Evolutionary conservation across 1,140 invertebrate species (phyloP).

Genomic region (Branchinecta lynchi): DNA sequence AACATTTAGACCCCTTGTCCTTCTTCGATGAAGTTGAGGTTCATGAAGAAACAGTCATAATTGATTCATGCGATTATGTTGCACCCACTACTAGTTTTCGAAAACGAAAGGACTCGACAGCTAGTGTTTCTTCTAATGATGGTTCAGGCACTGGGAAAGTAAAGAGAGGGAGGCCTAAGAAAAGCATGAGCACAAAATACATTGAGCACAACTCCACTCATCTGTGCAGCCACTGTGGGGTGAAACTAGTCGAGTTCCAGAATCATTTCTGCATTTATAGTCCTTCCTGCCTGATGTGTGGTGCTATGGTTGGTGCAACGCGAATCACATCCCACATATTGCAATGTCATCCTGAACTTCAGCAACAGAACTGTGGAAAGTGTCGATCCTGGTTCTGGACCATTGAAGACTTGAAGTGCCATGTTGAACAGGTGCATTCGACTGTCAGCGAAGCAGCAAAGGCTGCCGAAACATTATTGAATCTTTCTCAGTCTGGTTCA

Average conservation of each 20-base stretch:
- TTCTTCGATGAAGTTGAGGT: no score
- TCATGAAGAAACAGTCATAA: no score
- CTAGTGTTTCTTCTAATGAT: no score
- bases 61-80: no score
- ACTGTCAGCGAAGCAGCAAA: background rate
- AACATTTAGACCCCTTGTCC: no score
- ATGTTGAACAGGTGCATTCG: conserved; percentile 3
- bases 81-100: no score
- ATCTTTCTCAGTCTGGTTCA: background rate
- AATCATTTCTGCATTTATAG: background rate
- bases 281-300: background rate
- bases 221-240: background rate
- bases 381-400: background rate
- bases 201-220: conserved; percentile 1
- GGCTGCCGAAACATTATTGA: background rate
- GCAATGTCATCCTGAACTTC: background rate
- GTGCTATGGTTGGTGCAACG: background rate
- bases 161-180: background rate
- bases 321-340: background rate
- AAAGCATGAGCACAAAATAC: conserved; percentile 1
- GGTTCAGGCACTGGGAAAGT: background rate
- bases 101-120: no score
- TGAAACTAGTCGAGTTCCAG: background rate
- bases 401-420: background rate
- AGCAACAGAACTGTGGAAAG: background rate